Percentiles rank a stretch among this genome's conserved stretches.
Evolutionary conservation across 92 coral and sea anemone species (phyloP).

Genomic region (Pocillopora grandis): DNA sequence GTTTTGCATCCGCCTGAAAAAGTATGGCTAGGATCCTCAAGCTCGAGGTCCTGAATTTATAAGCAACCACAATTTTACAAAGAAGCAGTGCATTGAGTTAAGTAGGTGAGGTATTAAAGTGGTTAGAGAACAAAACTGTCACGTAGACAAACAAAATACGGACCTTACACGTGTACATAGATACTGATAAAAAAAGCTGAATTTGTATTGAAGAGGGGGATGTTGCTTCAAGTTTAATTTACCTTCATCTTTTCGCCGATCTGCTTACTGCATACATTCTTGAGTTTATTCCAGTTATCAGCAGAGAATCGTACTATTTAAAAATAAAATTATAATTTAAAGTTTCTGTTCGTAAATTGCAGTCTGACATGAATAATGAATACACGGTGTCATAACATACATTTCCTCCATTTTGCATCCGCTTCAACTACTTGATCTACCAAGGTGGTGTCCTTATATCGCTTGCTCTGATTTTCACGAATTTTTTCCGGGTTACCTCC

Average conservation of each 20-base stretch:
- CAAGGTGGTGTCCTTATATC: slow-evolving; percentile 90
- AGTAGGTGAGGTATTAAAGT: too few relatives aligned
- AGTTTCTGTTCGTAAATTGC: neutral
- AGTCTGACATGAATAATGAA: neutral
- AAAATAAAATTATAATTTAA: neutral
- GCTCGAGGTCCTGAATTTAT: too few relatives aligned
- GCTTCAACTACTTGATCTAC: slow-evolving; percentile 94
- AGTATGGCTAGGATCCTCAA: too few relatives aligned
- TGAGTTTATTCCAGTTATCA: slow-evolving; percentile 97
- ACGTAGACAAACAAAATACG: too few relatives aligned
- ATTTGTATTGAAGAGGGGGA: too few relatives aligned
- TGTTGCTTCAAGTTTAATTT: neutral
- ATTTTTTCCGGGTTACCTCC: slow-evolving; percentile 98
- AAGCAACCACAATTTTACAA: too few relatives aligned
- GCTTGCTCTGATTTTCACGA: slow-evolving; percentile 99
- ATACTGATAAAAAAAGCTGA: too few relatives aligned
- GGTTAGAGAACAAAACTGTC: too few relatives aligned
- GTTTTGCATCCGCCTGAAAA: too few relatives aligned
- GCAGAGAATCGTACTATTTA: slow-evolving; percentile 80
- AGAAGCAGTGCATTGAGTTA: too few relatives aligned
- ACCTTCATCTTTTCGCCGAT: slow-evolving; percentile 99
- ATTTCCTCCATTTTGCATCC: slow-evolving; percentile 95
- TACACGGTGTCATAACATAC: slow-evolving; percentile 44
- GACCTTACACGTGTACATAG: too few relatives aligned
- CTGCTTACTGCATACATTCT: slow-evolving; percentile 96